Conservation (phyloP, 2,888 invertebrate genomes). For the Lagria hirta region DNA sequence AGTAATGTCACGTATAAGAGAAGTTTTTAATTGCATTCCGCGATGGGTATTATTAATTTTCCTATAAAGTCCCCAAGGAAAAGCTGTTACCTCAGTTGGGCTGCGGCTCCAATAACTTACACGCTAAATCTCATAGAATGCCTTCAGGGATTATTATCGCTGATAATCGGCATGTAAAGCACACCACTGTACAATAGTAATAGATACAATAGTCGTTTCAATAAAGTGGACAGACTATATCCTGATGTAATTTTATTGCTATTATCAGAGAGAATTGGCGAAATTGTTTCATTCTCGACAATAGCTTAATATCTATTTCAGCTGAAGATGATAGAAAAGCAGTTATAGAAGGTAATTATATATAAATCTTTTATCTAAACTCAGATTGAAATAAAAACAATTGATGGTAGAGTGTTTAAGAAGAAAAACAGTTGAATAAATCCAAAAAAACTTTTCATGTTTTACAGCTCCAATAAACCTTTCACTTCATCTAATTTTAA, state of each 20-base stretch:
- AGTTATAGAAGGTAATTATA: too few relatives aligned
- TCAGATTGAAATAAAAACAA: too few relatives aligned
- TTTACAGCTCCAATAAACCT: too few relatives aligned
- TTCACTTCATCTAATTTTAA: not conserved
- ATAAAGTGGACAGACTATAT: not conserved
- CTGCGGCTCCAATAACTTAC: conserved; percentile 15
- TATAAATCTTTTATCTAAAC: too few relatives aligned
- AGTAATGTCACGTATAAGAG: conserved; percentile 15
- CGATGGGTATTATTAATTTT: conserved; percentile 14
- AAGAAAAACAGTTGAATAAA: too few relatives aligned
- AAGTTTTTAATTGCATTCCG: conserved; percentile 23
- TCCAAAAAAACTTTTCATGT: too few relatives aligned
- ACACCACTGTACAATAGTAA: conserved; percentile 3
- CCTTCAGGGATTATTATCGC: conserved; percentile 9
- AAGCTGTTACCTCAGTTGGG: conserved; percentile 7
- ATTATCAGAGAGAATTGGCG: too few relatives aligned
- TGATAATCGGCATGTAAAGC: not conserved
- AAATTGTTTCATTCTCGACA: too few relatives aligned
- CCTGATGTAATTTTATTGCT: too few relatives aligned
- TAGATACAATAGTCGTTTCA: not conserved
- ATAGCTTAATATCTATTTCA: too few relatives aligned
- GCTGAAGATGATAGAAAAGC: too few relatives aligned
- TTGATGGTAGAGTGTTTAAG: too few relatives aligned
- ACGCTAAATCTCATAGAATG: conserved; percentile 16
- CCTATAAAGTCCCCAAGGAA: conserved; percentile 10